Evolutionary conservation across 2,888 invertebrate genomes (phyloP), one percentile per base, ranked within the genome.

Genomic region (Tribolium freemani): DNA sequence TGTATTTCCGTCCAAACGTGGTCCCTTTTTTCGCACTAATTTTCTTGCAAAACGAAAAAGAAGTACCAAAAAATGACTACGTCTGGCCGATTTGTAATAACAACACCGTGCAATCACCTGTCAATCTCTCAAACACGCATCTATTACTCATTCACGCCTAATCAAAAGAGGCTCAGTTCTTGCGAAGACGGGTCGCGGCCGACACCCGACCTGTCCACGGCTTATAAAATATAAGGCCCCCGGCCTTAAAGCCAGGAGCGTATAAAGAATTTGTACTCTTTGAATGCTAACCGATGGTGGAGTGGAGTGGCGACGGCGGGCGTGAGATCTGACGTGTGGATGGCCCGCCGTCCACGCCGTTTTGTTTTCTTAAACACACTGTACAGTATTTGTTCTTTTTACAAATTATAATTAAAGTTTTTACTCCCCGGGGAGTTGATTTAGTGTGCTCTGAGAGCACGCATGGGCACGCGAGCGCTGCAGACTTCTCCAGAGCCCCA

Each of bases 181-280:
- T 81, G 79, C 82, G 80, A 71, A 77, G 77, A 80, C 77, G 79
- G 78, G 78, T 61, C 77, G 75, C 70, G 76, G 64, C 72, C 69
- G 58, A 73, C 69, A 50, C 63, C 38, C 51, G 71, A 77, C 74
- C 78, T 78, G 80, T 78, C 81, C 76, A 78, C 78, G 79, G 78
- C 82, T 79, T 80, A 82, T 77, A 82, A 81, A 81, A 82, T 82
- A 81, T 81, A 81, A 73, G 76, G 61, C 75, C 75, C 76, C 74
- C 67, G 11, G 45, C 69, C 53, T 77, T 73, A 68, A 72, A 75
- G 76, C 77, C 69, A 72, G 78, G 78, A 81, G 81, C 79, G 80
- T 81, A 90, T 88, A 90, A 90, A 61, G 91, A 91, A 92, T 92
- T 92, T 92, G 92, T 92, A 92, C 92, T 92, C 89, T 91, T 90